A percentile compares a stretch with the other conserved stretches of the same genome.
Evolutionary conservation across 2,888 invertebrate species (phyloP).

Genomic region (Xiphydria camelus): DNA sequence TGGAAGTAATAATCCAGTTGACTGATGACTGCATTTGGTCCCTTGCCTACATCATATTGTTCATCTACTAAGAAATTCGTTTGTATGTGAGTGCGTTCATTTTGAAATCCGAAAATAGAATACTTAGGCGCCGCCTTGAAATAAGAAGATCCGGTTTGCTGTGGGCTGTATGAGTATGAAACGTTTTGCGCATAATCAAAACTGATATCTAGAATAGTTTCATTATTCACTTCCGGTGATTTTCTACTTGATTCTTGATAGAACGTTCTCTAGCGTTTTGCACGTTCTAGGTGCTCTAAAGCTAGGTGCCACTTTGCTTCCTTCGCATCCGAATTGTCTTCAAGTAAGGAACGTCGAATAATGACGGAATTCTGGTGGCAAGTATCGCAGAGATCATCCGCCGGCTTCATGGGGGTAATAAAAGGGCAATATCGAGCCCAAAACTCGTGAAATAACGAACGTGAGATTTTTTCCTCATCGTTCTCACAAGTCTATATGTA

Average conservation of each 20-base stretch:
- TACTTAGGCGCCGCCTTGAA: not conserved
- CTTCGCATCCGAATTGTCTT: too few species aligned
- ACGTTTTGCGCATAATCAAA: constrained; percentile 7
- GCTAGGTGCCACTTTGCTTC: too few species aligned
- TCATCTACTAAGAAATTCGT: constrained; percentile 5
- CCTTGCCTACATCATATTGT: constrained; percentile 3
- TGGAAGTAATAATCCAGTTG: constrained; percentile 2
- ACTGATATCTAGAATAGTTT: not conserved
- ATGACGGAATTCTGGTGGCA: too few species aligned
- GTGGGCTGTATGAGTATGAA: not conserved
- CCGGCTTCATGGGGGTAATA: too few species aligned
- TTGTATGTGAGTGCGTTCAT: not conserved
- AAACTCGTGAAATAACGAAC: not conserved
- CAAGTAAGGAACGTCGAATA: too few species aligned
- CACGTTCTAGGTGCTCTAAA: too few species aligned
- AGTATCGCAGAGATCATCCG: too few species aligned
- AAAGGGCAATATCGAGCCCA: not conserved
- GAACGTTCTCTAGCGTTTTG: too few species aligned
- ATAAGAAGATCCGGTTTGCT: constrained; percentile 1
- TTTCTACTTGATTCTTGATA: too few species aligned
- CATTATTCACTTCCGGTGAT: too few species aligned
- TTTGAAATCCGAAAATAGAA: not conserved
- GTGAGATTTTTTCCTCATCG: not conserved
- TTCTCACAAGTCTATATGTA: too few species aligned
- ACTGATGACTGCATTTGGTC: constrained; percentile 8